These are phyloP conservation scores for Lepidochitona cinerea DNA, from an alignment of 2,888 invertebrate genomes.

Conservation along the genomic window DNA sequence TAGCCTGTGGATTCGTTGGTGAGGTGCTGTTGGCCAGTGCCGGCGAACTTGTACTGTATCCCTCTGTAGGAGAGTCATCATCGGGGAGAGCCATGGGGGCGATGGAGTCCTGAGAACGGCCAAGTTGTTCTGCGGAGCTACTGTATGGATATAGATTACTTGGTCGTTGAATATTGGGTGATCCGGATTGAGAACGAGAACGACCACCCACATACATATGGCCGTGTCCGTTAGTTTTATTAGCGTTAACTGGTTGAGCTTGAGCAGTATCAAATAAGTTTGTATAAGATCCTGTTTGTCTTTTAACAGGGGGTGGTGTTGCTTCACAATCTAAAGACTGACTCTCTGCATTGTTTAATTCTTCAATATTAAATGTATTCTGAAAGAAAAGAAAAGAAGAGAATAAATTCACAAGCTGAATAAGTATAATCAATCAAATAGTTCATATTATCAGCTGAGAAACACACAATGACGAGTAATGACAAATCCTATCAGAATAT, in stretches of 20 bases:
- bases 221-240: neutral
- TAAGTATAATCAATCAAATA: too few species aligned
- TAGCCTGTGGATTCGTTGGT: neutral
- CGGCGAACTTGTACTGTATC: neutral
- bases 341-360: conserved; percentile 47
- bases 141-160: neutral
- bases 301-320: conserved; percentile 39
- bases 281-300: conserved; percentile 59
- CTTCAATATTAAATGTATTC: conserved; percentile 36
- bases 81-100: neutral
- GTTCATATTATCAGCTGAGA: too few species aligned
- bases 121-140: neutral
- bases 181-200: neutral
- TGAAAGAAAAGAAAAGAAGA: neutral
- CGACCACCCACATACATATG: neutral
- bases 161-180: neutral
- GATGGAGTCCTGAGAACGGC: neutral
- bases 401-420: too few species aligned
- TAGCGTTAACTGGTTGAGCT: neutral
- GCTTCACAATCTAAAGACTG: conserved; percentile 49
- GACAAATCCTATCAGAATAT: too few species aligned
- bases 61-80: neutral
- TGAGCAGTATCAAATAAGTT: conserved; percentile 59
- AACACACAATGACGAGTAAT: too few species aligned
- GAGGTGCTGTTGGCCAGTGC: neutral